Evolutionary conservation across 2,113 vertebrate species (phyloP).

Genomic region (Manacus vitellinus): DNA sequence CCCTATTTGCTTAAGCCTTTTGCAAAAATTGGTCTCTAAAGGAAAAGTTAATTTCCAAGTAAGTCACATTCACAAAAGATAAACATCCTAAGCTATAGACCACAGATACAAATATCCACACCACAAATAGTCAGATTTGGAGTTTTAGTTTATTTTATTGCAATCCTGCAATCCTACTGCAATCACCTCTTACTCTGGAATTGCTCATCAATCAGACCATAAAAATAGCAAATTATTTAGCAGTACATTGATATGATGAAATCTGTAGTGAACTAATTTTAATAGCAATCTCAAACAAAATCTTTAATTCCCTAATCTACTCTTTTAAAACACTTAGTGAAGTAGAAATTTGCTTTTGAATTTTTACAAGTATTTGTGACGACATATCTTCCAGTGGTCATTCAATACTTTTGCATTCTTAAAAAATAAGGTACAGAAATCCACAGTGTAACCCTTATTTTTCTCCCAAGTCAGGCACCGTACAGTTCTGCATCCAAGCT

Average conservation of each 20-base stretch:
- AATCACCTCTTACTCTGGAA: background rate
- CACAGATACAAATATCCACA: background rate
- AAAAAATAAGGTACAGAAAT: background rate
- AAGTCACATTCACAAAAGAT: slow-evolving; percentile 2
- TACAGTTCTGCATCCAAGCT: background rate
- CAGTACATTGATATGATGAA: background rate
- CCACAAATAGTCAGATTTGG: background rate
- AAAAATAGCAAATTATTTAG: background rate
- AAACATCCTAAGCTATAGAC: background rate
- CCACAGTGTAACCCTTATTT: background rate
- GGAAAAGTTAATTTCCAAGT: slow-evolving; percentile 42
- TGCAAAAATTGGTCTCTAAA: slow-evolving; percentile 31
- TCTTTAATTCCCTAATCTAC: background rate
- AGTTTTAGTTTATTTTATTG: background rate
- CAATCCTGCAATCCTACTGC: background rate
- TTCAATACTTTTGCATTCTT: background rate
- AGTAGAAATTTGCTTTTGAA: background rate
- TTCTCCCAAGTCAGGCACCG: background rate
- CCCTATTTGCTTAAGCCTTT: slow-evolving; percentile 9
- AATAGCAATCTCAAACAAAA: background rate
- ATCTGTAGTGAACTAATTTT: background rate
- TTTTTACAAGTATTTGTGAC: background rate
- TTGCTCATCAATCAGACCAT: background rate
- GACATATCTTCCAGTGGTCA: background rate
- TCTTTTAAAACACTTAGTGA: background rate